Conservation (phyloP, 2,113 vertebrate genomes). For the Electrona antarctica region DNA sequence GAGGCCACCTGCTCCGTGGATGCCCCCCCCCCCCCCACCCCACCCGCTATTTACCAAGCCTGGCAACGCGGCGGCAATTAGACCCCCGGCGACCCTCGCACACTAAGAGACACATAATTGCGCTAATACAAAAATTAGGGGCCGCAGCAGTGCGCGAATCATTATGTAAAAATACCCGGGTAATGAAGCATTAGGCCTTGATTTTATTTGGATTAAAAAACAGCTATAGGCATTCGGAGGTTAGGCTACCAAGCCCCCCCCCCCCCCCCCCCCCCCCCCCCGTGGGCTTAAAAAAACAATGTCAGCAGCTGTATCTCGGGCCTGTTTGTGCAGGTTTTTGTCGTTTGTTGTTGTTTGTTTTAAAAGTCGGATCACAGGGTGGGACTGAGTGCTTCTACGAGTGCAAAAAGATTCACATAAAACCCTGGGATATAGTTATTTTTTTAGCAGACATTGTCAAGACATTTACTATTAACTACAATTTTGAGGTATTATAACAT, state of each 20-base stretch:
- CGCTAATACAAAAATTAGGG: slow-evolving; percentile 80
- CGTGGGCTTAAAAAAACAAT: slow-evolving; percentile 50
- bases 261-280: too few relatives aligned
- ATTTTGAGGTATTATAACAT: too few relatives aligned
- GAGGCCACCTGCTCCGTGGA: slow-evolving; percentile 87
- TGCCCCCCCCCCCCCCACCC: slow-evolving; percentile 75
- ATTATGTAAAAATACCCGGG: slow-evolving; percentile 83
- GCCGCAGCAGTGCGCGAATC: slow-evolving; percentile 80
- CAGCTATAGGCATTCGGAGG: slow-evolving; percentile 78
- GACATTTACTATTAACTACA: too few relatives aligned
- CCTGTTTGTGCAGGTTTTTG: background rate
- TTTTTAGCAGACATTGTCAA: too few relatives aligned
- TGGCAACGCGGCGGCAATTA: slow-evolving; percentile 79
- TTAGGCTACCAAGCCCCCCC: slow-evolving; percentile 32
- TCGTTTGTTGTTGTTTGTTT: background rate
- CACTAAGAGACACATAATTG: slow-evolving; percentile 82
- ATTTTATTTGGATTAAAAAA: slow-evolving; percentile 86
- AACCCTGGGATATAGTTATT: too few relatives aligned
- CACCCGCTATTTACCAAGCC: slow-evolving; percentile 81
- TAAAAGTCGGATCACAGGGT: too few relatives aligned
- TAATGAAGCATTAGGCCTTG: slow-evolving; percentile 84
- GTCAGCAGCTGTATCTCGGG: slow-evolving; percentile 3
- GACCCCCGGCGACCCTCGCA: slow-evolving; percentile 75
- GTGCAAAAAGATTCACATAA: too few relatives aligned
- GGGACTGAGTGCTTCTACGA: too few relatives aligned